Evolutionary conservation across 1,140 invertebrate genomes (phyloP).

Genomic region (Nylanderia fulva): DNA sequence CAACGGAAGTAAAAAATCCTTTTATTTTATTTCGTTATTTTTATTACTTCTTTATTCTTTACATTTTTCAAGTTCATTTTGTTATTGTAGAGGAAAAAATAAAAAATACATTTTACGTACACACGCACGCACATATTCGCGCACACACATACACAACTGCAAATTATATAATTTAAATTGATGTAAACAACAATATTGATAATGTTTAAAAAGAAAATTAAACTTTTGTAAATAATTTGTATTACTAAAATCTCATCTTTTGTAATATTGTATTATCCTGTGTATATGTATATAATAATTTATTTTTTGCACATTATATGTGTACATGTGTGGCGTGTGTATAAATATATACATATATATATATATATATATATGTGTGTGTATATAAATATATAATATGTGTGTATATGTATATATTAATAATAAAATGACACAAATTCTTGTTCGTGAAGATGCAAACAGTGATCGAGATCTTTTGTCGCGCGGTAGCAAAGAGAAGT

Average conservation of each 20-base stretch:
- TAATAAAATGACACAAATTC: background rate
- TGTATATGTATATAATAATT: background rate
- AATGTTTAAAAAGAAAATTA: background rate
- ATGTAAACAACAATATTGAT: background rate
- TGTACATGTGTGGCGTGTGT: too few relatives aligned
- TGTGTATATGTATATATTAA: too few relatives aligned
- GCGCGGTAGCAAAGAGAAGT: constrained; percentile 68
- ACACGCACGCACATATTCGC: too few relatives aligned
- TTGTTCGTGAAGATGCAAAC: constrained; percentile 33
- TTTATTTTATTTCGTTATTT: background rate
- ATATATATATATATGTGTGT: too few relatives aligned
- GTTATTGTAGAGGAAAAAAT: background rate
- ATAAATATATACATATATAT: too few relatives aligned
- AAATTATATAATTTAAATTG: background rate
- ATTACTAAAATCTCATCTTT: background rate
- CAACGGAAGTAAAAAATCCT: constrained; percentile 37
- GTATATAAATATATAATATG: too few relatives aligned
- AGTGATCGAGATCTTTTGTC: constrained; percentile 66
- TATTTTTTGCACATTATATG: too few relatives aligned
- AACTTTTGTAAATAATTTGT: background rate
- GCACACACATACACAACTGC: too few relatives aligned
- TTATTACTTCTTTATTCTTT: constrained; percentile 3
- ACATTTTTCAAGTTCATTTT: background rate
- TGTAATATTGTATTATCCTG: background rate
- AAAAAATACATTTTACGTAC: background rate